Conservation (phyloP, 2,888 invertebrate species). For the Protophormia terraenovae region DNA sequence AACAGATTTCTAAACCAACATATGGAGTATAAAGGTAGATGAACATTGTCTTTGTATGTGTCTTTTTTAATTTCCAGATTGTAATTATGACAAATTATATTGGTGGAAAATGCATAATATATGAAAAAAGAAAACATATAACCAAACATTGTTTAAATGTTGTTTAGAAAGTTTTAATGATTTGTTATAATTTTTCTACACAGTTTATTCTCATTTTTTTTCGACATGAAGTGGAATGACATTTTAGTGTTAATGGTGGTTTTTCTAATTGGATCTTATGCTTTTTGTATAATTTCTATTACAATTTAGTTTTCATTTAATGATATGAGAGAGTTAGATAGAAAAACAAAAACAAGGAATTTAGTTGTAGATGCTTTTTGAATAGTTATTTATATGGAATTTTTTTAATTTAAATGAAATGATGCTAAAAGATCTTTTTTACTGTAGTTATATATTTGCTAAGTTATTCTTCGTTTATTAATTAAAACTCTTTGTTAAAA, state of each 20-base stretch:
- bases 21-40: background rate
- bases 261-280: background rate
- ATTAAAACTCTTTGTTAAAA: no score
- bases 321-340: no score
- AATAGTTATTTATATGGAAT: no score
- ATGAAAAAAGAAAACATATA: background rate
- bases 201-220: background rate
- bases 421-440: no score
- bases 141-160: background rate
- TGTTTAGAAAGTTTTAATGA: slow-evolving; percentile 16
- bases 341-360: no score
- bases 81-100: slow-evolving; percentile 56
- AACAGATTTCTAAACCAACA: background rate
- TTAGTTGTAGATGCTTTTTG: no score
- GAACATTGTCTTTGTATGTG: background rate
- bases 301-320: no score
- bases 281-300: background rate
- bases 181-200: background rate
- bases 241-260: background rate
- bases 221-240: background rate
- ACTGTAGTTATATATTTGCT: no score
- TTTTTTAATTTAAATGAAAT: no score
- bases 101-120: no score
- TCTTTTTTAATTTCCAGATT: background rate
- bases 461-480: no score